A percentile compares a stretch with the other conserved stretches of the same genome.
phyloP scores from a whole-genome alignment of 2,888 invertebrate genomes.

The Bellardia bayeri region DNA sequence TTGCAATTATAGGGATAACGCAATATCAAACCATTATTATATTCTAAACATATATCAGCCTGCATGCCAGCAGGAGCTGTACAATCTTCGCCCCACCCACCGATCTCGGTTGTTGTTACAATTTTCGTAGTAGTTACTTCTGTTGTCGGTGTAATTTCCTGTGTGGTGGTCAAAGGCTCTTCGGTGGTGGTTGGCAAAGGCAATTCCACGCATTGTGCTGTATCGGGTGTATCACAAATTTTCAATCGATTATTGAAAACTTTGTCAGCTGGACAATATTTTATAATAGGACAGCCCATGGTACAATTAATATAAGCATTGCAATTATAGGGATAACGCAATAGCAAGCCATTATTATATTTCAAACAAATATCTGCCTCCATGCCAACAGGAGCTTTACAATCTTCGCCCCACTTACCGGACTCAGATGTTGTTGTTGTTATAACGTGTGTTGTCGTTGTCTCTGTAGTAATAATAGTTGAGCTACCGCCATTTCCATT shows the following conservation, averaged over 20 bases:
- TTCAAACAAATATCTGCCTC: conserved; percentile 30
- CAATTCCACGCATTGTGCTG: conserved; percentile 74
- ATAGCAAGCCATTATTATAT: conserved; percentile 45
- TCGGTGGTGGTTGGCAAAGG: conserved; percentile 51
- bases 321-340: conserved; percentile 77
- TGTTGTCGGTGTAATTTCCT: not conserved
- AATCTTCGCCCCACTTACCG: conserved; percentile 20
- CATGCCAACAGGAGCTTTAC: conserved; percentile 44
- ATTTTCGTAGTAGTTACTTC: too few relatives aligned
- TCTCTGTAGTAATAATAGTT: conserved; percentile 39
- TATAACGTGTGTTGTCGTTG: conserved; percentile 20
- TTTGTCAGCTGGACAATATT: conserved; percentile 76
- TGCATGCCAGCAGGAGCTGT: conserved; percentile 44
- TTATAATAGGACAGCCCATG: conserved; percentile 74
- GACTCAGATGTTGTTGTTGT: conserved; percentile 69
- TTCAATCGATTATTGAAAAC: conserved; percentile 75
- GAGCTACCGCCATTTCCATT: conserved; percentile 30
- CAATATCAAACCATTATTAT: conserved; percentile 39
- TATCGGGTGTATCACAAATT: conserved; percentile 79
- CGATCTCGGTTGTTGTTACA: conserved; percentile 50
- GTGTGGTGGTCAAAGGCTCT: not conserved
- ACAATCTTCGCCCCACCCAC: conserved; percentile 37
- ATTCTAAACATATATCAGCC: conserved; percentile 37
- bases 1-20: conserved; percentile 78
- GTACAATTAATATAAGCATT: conserved; percentile 78